Base-by-base conservation (phyloP, 2,797 vertebrate species). In the Odontamblyopus rebecca region DNA sequence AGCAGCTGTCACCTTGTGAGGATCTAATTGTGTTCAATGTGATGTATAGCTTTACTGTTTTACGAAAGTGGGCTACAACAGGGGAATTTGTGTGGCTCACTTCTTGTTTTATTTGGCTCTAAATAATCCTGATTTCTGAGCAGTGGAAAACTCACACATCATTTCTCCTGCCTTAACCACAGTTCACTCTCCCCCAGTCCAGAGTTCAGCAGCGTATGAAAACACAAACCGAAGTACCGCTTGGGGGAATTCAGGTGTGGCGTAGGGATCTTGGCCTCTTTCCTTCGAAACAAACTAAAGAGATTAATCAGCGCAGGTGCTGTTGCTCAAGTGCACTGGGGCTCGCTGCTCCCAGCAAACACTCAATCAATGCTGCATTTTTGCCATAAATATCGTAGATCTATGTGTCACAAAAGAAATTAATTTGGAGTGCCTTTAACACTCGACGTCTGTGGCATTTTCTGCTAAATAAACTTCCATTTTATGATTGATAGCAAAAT, bases 251-350 rank as follows among this genome's bases (percentile, higher is more conserved):
- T 82, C 79, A 86, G 78, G 75, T 86, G 86, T 75, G 32, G 71
- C 13, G 60, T 53, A 38, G 72, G 74, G 75, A 89, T 79, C 77
- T 29, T n/a, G 16, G 79, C 75, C 60, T 75, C 74, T 74, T 84
- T 84, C 67, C 81, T 85, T 83, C 72, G 69, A 80, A 80, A 78
- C 69, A 78, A 87, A 82, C 77, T 57, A 77, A 69, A 64, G 76
- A 81, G 85, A 89, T 90, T 86, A 90, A 88, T 90, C 84, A 88
- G 81, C 82, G 50, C 88, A 88, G 88, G 86, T 89, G 88, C 81
- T 87, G 61, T 62, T 62, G 82, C 83, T 88, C 83, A 83, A 87
- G 71, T 76, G 61, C 86, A 85, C 73, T 76, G 80, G 81, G 82
- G 77, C 82, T 69, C 16, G 7, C 69, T 77, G 80, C 82, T 88